Evolutionary conservation across 2,797 vertebrate genomes (phyloP).

Genomic region (Sorex maritimensis): DNA sequence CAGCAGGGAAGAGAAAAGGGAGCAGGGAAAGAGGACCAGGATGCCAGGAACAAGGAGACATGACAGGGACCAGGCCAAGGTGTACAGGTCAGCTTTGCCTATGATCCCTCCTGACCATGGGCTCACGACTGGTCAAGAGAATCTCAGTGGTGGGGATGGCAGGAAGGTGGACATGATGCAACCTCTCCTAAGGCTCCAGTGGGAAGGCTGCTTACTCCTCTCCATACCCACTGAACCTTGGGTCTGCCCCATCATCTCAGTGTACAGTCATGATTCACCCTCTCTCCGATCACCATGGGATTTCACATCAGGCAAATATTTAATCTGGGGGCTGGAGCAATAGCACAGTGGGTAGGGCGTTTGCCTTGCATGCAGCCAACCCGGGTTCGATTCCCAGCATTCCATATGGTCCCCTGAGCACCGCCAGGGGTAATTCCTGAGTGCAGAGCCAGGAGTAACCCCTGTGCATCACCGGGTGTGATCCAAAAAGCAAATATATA

Average conservation of each 20-base stretch:
- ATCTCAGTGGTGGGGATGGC: not conserved
- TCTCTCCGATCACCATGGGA: not conserved
- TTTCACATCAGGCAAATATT: constrained; percentile 3
- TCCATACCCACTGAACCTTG: not conserved
- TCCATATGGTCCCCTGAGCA: too few species aligned
- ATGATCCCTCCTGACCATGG: not conserved
- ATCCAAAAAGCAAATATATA: too few species aligned
- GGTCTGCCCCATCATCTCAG: not conserved
- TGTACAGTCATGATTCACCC: not conserved
- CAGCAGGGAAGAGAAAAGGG: not conserved
- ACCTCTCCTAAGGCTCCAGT: not conserved
- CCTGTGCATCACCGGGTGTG: too few species aligned
- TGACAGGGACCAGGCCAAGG: not conserved
- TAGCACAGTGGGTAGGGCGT: too few species aligned
- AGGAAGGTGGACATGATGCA: rapidly evolving
- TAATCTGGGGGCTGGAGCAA: too few species aligned
- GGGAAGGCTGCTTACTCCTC: not conserved
- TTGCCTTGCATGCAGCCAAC: too few species aligned
- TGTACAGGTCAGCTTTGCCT: not conserved
- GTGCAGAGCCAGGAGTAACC: too few species aligned
- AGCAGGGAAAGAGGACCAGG: rapidly evolving
- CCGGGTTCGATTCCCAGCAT: too few species aligned
- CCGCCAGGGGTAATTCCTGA: too few species aligned
- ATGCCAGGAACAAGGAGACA: not conserved
- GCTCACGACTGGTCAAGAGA: not conserved